Evolutionary conservation across 1,140 invertebrate genomes (phyloP), one percentile per base, ranked within the genome.

Genomic region (Drosophila ambigua): DNA sequence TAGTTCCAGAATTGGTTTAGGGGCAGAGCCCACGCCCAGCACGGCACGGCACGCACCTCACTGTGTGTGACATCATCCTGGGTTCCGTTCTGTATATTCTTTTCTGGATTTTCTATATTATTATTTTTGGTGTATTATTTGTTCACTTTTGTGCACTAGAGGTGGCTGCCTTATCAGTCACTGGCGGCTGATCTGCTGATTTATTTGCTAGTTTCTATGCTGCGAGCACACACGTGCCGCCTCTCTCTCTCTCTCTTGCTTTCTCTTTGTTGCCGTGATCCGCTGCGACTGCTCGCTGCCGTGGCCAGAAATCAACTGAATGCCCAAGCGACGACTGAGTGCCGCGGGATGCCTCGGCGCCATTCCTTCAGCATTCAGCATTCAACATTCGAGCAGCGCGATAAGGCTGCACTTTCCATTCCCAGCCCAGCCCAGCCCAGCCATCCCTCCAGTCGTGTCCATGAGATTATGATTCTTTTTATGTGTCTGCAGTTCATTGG

Each of bases 21-120:
- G 13, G 2, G 23, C 23, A 24, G 20, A 39, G 44, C 24, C 58
- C 45, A 8, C 11, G 16, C 1, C 43, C 8, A 7, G 16, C n/a
- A 8, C 28, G 2, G 3, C 31, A 35, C 4, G 0, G 35, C 35
- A 82, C 80, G 65, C 72, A 91, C 89, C 89, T 91, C 43, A 91
- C 23, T 4, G 23, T 24, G 23, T 24, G 23, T 24, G 23, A 24
- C 2, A 24, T 24, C 23, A 24, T 24, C 23, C 2, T 24, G 23
- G 23, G 20, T 20, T 20, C 20, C 2, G 20, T 20, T 54, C 24
- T 49, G 24, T 53, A 8, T 46, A 20, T 54, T 61, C 26, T 20
- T 31, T 43, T 44, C 62, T 57, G 24, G 16, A 16, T 16, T 50
- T 44, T 23, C 20, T 20, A 20, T 20, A 20, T 20, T 16, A 16